Conservation (phyloP, 2,113 vertebrate species). For the Alectura lathami region DNA sequence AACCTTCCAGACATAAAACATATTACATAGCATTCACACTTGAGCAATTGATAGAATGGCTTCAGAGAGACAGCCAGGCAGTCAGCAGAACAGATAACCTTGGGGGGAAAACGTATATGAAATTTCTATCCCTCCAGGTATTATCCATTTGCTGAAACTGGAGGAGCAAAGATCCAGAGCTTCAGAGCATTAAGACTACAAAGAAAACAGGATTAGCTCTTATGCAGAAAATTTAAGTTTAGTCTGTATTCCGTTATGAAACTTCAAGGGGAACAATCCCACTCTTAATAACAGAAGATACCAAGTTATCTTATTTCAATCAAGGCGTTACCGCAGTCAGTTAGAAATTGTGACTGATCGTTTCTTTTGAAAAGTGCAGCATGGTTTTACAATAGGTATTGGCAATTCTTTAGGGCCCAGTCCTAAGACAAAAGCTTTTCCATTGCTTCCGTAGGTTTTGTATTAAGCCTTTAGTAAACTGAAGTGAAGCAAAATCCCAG, state of each 20-base stretch:
- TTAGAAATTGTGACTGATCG: neutral
- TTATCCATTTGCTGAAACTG: conserved; percentile 38
- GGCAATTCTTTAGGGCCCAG: conserved; percentile 45
- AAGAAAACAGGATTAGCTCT: neutral
- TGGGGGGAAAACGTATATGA: neutral
- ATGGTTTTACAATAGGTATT: neutral
- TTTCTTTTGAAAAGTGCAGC: neutral
- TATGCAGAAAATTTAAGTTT: neutral
- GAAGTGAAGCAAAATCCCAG: conserved; percentile 29
- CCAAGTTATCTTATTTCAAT: neutral
- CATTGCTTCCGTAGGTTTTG: neutral
- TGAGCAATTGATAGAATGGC: conserved; percentile 41
- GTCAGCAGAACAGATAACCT: conserved; percentile 46
- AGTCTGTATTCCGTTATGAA: neutral
- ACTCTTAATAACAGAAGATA: neutral
- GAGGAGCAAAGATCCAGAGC: neutral
- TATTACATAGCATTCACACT: conserved; percentile 58
- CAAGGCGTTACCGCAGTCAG: neutral
- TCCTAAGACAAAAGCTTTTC: conserved; percentile 30
- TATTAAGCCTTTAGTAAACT: conserved; percentile 20
- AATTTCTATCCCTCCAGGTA: conserved; percentile 28
- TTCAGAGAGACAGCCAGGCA: conserved; percentile 32
- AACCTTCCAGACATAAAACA: conserved; percentile 55
- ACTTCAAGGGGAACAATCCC: neutral
- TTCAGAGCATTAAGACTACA: neutral